Evolutionary conservation across 1,140 invertebrate species (phyloP).

Genomic region (Oryzaephilus surinamensis): DNA sequence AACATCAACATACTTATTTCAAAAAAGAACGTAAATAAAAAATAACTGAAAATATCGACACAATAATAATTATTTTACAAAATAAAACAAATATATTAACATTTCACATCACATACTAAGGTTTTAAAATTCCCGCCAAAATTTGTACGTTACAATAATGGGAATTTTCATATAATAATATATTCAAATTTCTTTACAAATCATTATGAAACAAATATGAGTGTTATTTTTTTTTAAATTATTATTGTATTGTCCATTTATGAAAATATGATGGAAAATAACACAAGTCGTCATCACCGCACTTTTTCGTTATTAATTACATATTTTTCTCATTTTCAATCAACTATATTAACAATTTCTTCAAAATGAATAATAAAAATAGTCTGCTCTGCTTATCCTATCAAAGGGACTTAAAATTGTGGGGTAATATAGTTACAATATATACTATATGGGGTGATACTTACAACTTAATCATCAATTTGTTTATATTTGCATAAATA

Average conservation of each 20-base stretch:
- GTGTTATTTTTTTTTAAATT: constrained; percentile 3
- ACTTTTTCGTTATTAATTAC: constrained; percentile 14
- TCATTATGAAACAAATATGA: constrained; percentile 1
- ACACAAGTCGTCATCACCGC: constrained; percentile 9
- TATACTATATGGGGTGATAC: too few species aligned
- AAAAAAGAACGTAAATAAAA: constrained; percentile 11
- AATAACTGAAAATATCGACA: constrained; percentile 9
- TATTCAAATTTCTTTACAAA: constrained; percentile 3
- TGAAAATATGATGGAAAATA: constrained; percentile 5
- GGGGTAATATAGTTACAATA: too few species aligned
- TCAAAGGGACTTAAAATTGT: constrained; percentile 21
- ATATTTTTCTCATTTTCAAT: too few species aligned
- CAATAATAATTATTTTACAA: too few species aligned
- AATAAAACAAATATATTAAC: constrained; percentile 8
- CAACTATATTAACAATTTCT: constrained; percentile 19
- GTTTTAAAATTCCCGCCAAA: constrained; percentile 13
- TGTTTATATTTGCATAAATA: constrained; percentile 10
- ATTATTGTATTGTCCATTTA: constrained; percentile 18
- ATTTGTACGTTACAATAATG: constrained; percentile 11
- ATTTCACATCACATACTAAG: constrained; percentile 15
- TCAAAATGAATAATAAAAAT: constrained; percentile 29
- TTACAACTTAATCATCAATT: constrained; percentile 27
- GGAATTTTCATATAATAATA: constrained; percentile 7
- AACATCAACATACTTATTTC: constrained; percentile 12
- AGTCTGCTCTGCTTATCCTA: constrained; percentile 33